Base-by-base conservation (phyloP, 2,888 invertebrate genomes). In the Sylvicola cinctus region DNA sequence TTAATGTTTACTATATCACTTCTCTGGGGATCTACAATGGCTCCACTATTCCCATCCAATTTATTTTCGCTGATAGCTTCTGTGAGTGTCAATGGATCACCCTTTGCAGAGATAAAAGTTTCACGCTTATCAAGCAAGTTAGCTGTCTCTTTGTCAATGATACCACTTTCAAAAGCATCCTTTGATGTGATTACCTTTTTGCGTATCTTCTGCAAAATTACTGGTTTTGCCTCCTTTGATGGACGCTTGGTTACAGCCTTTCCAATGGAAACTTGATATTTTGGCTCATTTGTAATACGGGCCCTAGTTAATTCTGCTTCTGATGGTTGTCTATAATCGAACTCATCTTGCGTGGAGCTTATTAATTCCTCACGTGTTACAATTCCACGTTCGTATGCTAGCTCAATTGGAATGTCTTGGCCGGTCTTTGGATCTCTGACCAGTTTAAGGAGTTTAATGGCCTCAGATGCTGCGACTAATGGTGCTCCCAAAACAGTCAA, bases 361-460 rank as follows among this genome's bases (percentile, higher is more conserved):
- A 47, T 46, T 16, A 58, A 29, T 32, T 56, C 53, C 40, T 56
- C 58, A 14, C 51, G 44, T 2, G 55, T 75, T 37, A 87, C 74
- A 38, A 76, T 54, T 6, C 83, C 84, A 39, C 74, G 65, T 49
- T 77, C 70, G 42, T 81, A 69, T 3, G 88, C 88, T 34, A 79
- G 74, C 54, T 81, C 77, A 44, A 83, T 67, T 2, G 80, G 78
- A 42, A 85, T 63, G 48, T 74, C 71, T 49, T 81, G 73, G 3
- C 81, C 84, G 2, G 83, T 78, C 44, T 67, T 69, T 1, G 88
- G 84, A 55, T 90, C 85, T 36, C 69, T 61, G 11, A 78, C 68
- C 62, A 77, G 71, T 42, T 62, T 66, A 4, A 78, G 66, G 1
- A 73, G 65, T 51, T 75, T 71, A 36, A 76, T 65, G 1, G 74